These are phyloP conservation scores for Podocnemis expansa DNA, from an alignment of 2,113 vertebrate species.

Conservation along the genomic window DNA sequence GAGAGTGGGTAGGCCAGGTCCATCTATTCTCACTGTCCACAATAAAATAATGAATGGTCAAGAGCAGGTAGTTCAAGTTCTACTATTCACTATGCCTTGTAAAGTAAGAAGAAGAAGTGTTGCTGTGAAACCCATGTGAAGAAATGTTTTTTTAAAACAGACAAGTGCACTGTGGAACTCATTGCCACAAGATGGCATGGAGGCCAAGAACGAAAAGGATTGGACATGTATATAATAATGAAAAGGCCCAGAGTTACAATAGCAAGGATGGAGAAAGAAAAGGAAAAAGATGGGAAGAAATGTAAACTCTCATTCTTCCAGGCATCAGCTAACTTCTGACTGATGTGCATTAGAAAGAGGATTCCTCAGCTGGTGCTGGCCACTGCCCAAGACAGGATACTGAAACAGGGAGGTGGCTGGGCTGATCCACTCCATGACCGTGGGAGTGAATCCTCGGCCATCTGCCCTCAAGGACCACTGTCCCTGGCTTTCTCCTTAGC, in stretches of 20 bases:
- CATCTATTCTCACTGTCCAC: background rate
- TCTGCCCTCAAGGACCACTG: background rate
- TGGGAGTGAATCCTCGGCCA: background rate
- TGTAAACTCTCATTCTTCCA: background rate
- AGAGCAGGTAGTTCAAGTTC: background rate
- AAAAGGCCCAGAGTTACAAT: background rate
- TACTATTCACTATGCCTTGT: background rate
- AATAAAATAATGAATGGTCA: background rate
- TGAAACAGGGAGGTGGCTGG: background rate
- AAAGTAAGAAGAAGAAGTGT: background rate
- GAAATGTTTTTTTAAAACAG: no score
- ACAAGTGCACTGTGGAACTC: background rate
- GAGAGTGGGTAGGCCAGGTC: background rate
- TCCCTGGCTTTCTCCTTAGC: no score
- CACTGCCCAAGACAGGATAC: background rate
- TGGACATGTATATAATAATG: background rate
- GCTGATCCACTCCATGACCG: background rate
- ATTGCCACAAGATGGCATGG: background rate
- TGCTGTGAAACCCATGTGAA: no score
- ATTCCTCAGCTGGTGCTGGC: background rate
- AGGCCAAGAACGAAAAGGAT: background rate
- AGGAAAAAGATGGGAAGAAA: background rate
- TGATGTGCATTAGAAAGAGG: background rate
- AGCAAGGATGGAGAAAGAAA: background rate
- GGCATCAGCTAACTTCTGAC: background rate